A percentile compares a stretch with the other conserved stretches of the same genome.
These are phyloP conservation scores for Pseudolaguvia tuberculata DNA, from an alignment of 2,113 vertebrate genomes.

Conservation along the genomic window DNA sequence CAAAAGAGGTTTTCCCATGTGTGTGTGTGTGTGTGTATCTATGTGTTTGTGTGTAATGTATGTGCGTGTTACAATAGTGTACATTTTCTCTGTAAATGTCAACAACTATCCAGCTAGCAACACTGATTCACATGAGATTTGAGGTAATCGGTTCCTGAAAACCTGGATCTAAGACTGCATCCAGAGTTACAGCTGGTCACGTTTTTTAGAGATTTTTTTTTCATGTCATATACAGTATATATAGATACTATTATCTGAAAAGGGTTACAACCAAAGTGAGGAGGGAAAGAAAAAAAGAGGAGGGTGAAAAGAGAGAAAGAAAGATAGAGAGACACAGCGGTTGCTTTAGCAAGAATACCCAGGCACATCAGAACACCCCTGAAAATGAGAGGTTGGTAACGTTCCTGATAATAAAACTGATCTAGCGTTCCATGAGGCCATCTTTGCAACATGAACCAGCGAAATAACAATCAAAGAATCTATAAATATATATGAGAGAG, in stretches of 20 bases:
- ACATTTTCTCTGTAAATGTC: conserved; percentile 60
- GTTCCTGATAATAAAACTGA: conserved; percentile 34
- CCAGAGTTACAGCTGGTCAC: conserved; percentile 70
- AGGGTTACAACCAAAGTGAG: conserved; percentile 54
- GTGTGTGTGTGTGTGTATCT: conserved; percentile 53
- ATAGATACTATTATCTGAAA: conserved; percentile 49
- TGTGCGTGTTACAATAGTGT: conserved; percentile 53
- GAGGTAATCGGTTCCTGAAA: conserved; percentile 86
- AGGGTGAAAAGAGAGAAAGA: conserved; percentile 27
- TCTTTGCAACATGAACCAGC: conserved; percentile 46
- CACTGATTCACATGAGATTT: conserved; percentile 75
- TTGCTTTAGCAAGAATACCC: conserved; percentile 73
- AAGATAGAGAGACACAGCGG: conserved; percentile 66
- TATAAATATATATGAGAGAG: too few relatives aligned
- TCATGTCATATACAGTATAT: conserved; percentile 34
- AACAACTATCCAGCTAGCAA: conserved; percentile 71
- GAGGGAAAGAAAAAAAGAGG: conserved; percentile 18
- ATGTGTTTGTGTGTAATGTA: too few relatives aligned
- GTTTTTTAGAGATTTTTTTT: conserved; percentile 51
- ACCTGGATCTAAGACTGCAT: conserved; percentile 74
- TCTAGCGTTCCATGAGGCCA: conserved; percentile 29
- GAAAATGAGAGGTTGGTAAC: conserved; percentile 34
- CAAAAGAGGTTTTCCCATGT: conserved; percentile 60
- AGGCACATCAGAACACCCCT: conserved; percentile 68
- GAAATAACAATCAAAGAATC: too few relatives aligned